Conservation (phyloP, 92 coral and sea anemone species). For the Muricea muricata region DNA sequence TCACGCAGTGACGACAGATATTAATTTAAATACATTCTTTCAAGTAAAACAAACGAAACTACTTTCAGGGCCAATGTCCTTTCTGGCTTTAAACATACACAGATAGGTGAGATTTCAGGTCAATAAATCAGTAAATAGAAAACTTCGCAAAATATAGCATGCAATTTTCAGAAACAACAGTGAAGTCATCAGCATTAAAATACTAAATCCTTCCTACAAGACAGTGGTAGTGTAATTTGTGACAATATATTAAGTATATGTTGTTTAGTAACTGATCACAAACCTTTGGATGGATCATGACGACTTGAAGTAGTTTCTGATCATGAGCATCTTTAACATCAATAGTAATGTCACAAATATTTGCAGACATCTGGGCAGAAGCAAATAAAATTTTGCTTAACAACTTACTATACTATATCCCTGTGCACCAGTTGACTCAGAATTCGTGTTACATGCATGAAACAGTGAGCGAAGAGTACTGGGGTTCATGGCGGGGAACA, state of each 20-base stretch:
- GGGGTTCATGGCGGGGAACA: no score
- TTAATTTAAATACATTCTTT: no score
- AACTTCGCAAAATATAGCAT: background rate
- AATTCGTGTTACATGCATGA: no score
- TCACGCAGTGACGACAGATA: no score
- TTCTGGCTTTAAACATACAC: background rate
- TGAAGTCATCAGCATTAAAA: background rate
- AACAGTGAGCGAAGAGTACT: no score
- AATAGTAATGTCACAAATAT: conserved; percentile 11
- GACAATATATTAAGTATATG: background rate
- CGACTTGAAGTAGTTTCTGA: conserved; percentile 24
- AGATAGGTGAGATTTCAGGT: background rate
- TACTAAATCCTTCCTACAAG: no score
- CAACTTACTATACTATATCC: no score
- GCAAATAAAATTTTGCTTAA: background rate
- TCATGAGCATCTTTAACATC: conserved; percentile 17
- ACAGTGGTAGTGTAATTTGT: background rate
- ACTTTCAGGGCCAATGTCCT: no score
- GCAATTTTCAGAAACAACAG: background rate
- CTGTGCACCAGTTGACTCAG: no score
- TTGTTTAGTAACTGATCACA: background rate
- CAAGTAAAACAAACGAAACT: no score
- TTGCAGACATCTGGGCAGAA: conserved; percentile 26
- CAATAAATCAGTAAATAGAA: no score
- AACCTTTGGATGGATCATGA: conserved; percentile 30